Percentiles rank a stretch among this genome's conserved stretches.
These are phyloP conservation scores for Diglossa cyanea DNA, from an alignment of 2,797 vertebrate genomes.

Conservation along the genomic window DNA sequence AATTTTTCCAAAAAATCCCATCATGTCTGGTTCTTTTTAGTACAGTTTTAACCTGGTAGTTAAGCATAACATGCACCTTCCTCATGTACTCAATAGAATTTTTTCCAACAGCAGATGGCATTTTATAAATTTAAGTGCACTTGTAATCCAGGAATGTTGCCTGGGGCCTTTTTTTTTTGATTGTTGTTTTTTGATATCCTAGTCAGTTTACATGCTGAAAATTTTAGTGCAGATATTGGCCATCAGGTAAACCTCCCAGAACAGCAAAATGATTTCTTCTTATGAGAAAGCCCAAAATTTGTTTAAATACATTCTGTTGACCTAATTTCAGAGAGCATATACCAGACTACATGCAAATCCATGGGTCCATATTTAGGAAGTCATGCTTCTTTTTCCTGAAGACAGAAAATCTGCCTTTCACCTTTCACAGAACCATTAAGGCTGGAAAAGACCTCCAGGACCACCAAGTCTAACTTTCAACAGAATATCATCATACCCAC, in stretches of 20 bases:
- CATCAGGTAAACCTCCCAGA: neutral
- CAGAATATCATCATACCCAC: neutral
- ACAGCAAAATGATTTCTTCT: neutral
- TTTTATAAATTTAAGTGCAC: neutral
- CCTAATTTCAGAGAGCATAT: neutral
- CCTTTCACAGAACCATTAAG: neutral
- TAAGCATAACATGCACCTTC: neutral
- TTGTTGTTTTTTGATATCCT: neutral
- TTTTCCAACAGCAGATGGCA: neutral
- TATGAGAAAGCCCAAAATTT: neutral
- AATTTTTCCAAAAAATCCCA: neutral
- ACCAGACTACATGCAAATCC: neutral
- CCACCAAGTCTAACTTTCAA: neutral
- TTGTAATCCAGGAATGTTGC: neutral
- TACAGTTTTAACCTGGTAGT: neutral
- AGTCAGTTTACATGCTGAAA: neutral
- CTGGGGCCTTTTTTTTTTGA: neutral
- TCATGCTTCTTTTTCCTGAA: neutral
- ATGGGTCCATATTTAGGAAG: neutral
- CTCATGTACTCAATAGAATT: neutral
- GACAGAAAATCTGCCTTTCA: neutral
- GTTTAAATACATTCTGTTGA: neutral
- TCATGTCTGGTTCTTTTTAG: fast-evolving
- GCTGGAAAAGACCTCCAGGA: neutral
- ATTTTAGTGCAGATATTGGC: neutral